Conservation (phyloP, 2,113 vertebrate species). For the Sebastes schlegelii region DNA sequence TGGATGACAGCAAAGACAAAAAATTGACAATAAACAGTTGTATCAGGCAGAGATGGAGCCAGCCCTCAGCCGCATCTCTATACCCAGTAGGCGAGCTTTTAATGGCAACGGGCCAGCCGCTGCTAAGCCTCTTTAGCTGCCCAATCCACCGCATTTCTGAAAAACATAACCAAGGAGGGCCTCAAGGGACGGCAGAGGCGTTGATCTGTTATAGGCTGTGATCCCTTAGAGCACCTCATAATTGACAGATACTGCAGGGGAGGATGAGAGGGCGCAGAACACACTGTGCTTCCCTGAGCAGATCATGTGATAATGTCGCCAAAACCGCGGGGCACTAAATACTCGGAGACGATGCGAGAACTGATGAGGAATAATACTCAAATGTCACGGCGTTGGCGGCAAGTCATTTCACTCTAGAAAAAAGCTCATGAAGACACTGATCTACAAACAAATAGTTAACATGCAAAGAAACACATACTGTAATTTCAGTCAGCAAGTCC, state of each 20-base stretch:
- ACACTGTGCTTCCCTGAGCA: constrained; percentile 46
- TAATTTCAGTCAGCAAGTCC: constrained; percentile 1
- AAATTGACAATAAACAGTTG: constrained; percentile 21
- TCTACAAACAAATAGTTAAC: neutral
- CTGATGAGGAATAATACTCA: constrained; percentile 46
- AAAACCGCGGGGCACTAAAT: constrained; percentile 49
- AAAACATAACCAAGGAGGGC: constrained; percentile 70
- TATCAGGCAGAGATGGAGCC: constrained; percentile 36
- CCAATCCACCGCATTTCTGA: constrained; percentile 69
- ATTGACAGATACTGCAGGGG: constrained; percentile 50
- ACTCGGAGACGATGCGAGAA: constrained; percentile 12
- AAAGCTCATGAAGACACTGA: neutral
- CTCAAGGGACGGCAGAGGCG: constrained; percentile 54
- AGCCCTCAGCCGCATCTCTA: constrained; percentile 26
- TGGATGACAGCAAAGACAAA: neutral
- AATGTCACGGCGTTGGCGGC: constrained; percentile 37
- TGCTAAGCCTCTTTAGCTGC: constrained; percentile 82
- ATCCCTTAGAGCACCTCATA: constrained; percentile 63
- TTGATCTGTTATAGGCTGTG: constrained; percentile 57
- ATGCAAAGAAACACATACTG: neutral
- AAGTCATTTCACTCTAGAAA: neutral
- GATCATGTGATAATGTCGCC: constrained; percentile 67
- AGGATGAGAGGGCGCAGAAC: constrained; percentile 60
- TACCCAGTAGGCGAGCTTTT: constrained; percentile 59
- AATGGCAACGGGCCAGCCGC: constrained; percentile 67